A percentile compares a stretch with the other conserved stretches of the same genome.
phyloP scores from a whole-genome alignment of 2,113 vertebrate species.

The Odontophorus gujanensis region DNA sequence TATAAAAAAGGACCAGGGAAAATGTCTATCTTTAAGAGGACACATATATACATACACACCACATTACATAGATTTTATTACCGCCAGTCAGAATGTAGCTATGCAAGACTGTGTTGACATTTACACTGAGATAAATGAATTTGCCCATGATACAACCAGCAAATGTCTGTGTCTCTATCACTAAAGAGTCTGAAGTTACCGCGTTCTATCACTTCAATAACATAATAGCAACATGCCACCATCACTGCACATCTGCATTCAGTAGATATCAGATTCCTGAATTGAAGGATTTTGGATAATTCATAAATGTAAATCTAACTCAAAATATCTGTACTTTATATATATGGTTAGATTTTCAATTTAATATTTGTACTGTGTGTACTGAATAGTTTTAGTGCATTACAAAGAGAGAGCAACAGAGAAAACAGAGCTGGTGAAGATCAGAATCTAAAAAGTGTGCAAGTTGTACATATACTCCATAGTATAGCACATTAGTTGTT shows the following conservation, averaged over 20 bases:
- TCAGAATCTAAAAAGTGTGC: slow-evolving; percentile 33
- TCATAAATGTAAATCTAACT: slow-evolving; percentile 50
- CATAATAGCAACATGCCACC: slow-evolving; percentile 66
- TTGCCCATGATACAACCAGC: slow-evolving; percentile 70
- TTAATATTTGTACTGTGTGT: slow-evolving; percentile 23
- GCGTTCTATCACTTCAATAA: slow-evolving; percentile 43
- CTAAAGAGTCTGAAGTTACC: slow-evolving; percentile 63
- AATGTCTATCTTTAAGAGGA: slow-evolving; percentile 82
- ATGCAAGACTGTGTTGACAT: slow-evolving; percentile 76
- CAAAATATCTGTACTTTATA: slow-evolving; percentile 56
- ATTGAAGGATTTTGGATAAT: slow-evolving; percentile 39
- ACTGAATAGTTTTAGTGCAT: slow-evolving; percentile 6
- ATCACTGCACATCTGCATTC: slow-evolving; percentile 43
- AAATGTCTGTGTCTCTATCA: slow-evolving; percentile 68
- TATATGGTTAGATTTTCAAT: slow-evolving; percentile 35
- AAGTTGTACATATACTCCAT: neutral
- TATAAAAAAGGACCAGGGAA: slow-evolving; percentile 83
- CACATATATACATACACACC: slow-evolving; percentile 83
- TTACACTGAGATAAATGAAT: slow-evolving; percentile 76
- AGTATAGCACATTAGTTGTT: slow-evolving; percentile 22
- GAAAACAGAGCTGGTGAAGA: slow-evolving; percentile 57
- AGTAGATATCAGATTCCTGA: slow-evolving; percentile 47
- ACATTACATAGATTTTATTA: slow-evolving; percentile 82
- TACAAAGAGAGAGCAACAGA: slow-evolving; percentile 48
- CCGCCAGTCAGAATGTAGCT: slow-evolving; percentile 75